Base-by-base conservation (phyloP, 2,888 invertebrate genomes). In the Campoplex capitator region DNA sequence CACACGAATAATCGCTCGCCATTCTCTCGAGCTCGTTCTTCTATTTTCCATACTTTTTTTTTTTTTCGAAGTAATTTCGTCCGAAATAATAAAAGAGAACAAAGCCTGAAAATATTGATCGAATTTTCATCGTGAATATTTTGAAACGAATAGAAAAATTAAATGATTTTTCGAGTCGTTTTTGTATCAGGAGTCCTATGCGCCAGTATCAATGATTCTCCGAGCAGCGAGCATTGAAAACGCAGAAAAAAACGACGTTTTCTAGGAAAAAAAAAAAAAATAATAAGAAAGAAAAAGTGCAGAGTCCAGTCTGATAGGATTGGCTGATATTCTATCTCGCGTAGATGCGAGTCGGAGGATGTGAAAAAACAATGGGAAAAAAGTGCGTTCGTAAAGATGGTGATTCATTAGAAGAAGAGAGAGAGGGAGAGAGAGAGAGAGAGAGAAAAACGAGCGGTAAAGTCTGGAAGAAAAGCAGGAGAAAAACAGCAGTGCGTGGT, bases 391-490 rank as follows among this genome's bases (percentile, higher is more conserved):
- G 42, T 38, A 18, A 76, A 28, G 56, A 80, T n/a, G 38, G 45
- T 28, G 76, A 79, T 58, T 32, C 77, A 42, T 13, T 54, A 23
- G 70, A 67, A 58, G 18, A 23, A 23, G 23, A 23, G 23, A 23
- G 42, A 35, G 75, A 23, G 42, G 28, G 75, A 23, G 23, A 23
- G 23, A 0, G 23, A 23, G 23, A 23, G 23, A 23, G 23, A 23
- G 42, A 35, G 75, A n/a, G 73, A 35, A 23, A 54, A 62, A 74
- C 23, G 56, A 68, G 38, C 35, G 62, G 48, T 9, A 35, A 74
- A 67, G 48, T 16, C 51, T 23, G 68, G 70, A 71, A 54, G 54
- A 42, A 51, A 76, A 45, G 71, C 70, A 45, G 13, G 70, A 84
- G 65, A 45, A 56, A 71, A 48, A 65, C 23, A 68, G 38, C 23